Evolutionary conservation across 2,888 invertebrate species (phyloP).

Genomic region (Zele albiditarsus): DNA sequence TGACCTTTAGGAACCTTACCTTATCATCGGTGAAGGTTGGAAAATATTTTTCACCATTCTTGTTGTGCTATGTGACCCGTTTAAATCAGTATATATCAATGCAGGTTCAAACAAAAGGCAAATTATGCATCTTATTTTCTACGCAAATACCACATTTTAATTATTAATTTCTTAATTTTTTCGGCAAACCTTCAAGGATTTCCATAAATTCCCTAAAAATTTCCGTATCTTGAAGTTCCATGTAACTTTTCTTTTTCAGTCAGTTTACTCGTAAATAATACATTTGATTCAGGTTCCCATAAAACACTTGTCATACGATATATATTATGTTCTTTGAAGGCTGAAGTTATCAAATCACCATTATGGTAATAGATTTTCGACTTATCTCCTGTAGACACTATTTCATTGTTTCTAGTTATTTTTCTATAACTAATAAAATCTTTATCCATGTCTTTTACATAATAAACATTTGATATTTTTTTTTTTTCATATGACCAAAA

Average conservation of each 20-base stretch:
- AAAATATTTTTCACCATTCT: conserved; percentile 47
- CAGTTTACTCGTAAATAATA: no score
- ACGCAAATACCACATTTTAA: conserved; percentile 37
- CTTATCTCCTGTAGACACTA: conserved; percentile 37
- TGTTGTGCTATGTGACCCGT: conserved; percentile 21
- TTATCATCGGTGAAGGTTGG: conserved; percentile 10
- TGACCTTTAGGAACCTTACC: conserved; percentile 2
- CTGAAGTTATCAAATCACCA: conserved; percentile 32
- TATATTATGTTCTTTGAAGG: conserved; percentile 25
- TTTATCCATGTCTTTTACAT: conserved; percentile 45
- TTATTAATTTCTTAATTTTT: conserved; percentile 30
- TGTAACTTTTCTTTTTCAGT: conserved; percentile 47
- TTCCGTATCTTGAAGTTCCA: conserved; percentile 46
- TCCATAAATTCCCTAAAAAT: no score
- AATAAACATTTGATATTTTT: conserved; percentile 41
- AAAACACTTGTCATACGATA: conserved; percentile 29
- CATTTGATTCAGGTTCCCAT: no score
- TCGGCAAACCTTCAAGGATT: conserved; percentile 34
- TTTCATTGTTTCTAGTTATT: conserved; percentile 42
- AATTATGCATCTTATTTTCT: conserved; percentile 42
- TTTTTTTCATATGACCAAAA: conserved; percentile 18
- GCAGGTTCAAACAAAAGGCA: no score
- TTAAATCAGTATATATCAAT: conserved; percentile 33
- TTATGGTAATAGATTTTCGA: conserved; percentile 46
- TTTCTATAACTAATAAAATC: conserved; percentile 47